Conservation (phyloP, 2,797 vertebrate species). For the Gallinago solitaria region DNA sequence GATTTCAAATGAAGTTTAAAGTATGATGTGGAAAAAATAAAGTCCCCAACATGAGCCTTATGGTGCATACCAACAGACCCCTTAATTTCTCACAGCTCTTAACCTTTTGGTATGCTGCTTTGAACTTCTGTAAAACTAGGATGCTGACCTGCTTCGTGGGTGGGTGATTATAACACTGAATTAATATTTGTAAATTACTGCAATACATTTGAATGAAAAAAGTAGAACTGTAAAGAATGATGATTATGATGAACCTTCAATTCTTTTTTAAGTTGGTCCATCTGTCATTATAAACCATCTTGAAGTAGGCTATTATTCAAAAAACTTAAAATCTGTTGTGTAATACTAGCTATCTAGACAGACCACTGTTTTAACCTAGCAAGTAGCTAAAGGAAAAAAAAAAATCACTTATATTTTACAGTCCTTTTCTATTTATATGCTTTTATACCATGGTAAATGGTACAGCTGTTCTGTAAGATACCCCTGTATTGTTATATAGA, state of each 20-base stretch:
- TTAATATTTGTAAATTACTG: slow-evolving; percentile 66
- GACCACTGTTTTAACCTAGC: not conserved
- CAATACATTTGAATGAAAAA: slow-evolving; percentile 63
- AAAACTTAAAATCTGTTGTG: slow-evolving; percentile 23
- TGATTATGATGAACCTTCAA: slow-evolving; percentile 49
- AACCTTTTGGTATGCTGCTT: slow-evolving; percentile 28
- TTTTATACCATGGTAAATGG: slow-evolving; percentile 60
- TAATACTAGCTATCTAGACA: slow-evolving; percentile 13
- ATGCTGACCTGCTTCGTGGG: slow-evolving; percentile 53
- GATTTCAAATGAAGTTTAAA: slow-evolving; percentile 34
- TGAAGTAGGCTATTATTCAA: slow-evolving; percentile 45
- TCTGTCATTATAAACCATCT: slow-evolving; percentile 61
- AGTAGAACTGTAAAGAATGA: slow-evolving; percentile 61
- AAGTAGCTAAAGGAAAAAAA: not conserved
- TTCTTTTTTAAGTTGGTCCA: slow-evolving; percentile 65
- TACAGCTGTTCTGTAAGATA: slow-evolving; percentile 60
- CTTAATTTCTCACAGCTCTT: slow-evolving; percentile 65
- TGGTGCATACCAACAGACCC: slow-evolving; percentile 41
- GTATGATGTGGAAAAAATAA: slow-evolving; percentile 35
- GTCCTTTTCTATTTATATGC: slow-evolving; percentile 51
- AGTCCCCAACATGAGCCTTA: slow-evolving; percentile 48
- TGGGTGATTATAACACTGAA: slow-evolving; percentile 58
- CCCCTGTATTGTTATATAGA: slow-evolving; percentile 35
- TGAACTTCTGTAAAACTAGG: slow-evolving; percentile 59
- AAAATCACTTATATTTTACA: slow-evolving; percentile 1